Evolutionary conservation across 1,140 invertebrate species (phyloP).

Genomic region (Zaprionus inermis): DNA sequence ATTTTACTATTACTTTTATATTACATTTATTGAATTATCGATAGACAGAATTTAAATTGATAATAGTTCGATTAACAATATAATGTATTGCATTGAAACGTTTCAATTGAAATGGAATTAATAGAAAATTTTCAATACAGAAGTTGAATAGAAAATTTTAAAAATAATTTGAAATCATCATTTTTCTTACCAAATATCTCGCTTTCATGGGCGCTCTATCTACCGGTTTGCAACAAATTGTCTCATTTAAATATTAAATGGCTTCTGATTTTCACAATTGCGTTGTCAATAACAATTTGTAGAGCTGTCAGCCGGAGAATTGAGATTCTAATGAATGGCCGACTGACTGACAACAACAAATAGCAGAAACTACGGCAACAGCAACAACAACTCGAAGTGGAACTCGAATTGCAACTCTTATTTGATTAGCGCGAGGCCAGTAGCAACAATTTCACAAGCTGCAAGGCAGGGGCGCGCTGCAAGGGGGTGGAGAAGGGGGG

Average conservation of each 20-base stretch:
- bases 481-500: not conserved
- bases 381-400: not conserved
- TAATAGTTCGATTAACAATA: not conserved
- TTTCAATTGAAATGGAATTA: not conserved
- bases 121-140: not conserved
- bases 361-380: constrained; percentile 34
- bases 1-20: too few relatives aligned
- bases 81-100: not conserved
- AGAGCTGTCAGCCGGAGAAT: constrained; percentile 64
- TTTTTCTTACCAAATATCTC: not conserved
- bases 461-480: not conserved
- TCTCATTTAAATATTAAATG: constrained; percentile 73
- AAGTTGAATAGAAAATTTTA: not conserved
- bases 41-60: too few relatives aligned
- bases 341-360: constrained; percentile 62
- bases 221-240: constrained; percentile 51
- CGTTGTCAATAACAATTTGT: constrained; percentile 77
- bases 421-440: constrained; percentile 38
- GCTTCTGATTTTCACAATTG: constrained; percentile 77
- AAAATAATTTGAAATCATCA: not conserved
- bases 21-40: too few relatives aligned
- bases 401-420: constrained; percentile 19
- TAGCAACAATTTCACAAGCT: constrained; percentile 29
- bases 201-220: not conserved
- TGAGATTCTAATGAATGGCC: constrained; percentile 75